phyloP scores from a whole-genome alignment of 2,797 vertebrate genomes.

The Spheniscus humboldti region DNA sequence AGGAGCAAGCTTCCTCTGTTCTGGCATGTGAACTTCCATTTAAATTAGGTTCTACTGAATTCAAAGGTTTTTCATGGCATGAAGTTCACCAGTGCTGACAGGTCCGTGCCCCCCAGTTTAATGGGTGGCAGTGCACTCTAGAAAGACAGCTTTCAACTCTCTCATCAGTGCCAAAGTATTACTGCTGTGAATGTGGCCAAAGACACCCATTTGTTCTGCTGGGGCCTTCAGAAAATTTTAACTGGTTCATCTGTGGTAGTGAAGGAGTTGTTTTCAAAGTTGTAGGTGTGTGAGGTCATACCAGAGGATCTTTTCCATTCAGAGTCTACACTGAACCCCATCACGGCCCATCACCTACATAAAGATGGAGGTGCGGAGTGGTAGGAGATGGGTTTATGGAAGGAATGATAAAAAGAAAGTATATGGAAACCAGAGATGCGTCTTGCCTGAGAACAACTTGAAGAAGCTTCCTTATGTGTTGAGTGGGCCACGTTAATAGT shows the following conservation, averaged over 20 bases:
- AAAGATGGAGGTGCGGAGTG: background rate
- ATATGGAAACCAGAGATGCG: background rate
- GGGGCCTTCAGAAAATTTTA: background rate
- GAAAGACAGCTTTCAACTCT: background rate
- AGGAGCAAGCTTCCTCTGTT: conserved; percentile 23
- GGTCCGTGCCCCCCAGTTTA: background rate
- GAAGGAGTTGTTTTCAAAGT: background rate
- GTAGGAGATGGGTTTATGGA: background rate
- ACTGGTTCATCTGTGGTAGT: background rate
- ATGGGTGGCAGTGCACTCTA: background rate
- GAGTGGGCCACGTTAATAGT: background rate
- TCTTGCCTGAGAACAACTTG: background rate
- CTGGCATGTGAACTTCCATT: background rate
- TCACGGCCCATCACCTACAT: background rate
- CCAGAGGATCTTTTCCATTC: background rate
- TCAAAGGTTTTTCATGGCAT: background rate
- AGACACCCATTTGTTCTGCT: background rate
- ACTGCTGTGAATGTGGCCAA: background rate
- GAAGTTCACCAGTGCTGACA: background rate
- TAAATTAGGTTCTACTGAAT: conserved; percentile 11
- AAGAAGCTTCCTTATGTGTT: background rate
- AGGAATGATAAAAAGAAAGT: background rate
- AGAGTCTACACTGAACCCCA: background rate
- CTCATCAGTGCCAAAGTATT: background rate
- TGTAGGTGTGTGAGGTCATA: background rate